These are phyloP conservation scores for Choristoneura rosaceana DNA, from an alignment of 2,888 invertebrate genomes.

Conservation along the genomic window DNA sequence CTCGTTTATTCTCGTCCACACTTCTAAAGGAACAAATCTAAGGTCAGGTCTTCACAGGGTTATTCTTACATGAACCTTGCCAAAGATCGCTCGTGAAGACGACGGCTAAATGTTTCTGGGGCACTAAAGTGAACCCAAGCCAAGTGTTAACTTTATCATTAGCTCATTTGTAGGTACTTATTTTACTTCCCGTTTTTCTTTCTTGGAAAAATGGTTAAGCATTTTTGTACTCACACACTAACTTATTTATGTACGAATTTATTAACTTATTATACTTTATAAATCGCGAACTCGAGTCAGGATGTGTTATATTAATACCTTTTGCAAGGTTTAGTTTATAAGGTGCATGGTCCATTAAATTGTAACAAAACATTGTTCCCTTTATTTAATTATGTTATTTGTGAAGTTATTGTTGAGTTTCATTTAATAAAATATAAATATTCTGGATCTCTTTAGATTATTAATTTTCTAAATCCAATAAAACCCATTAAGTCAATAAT, in stretches of 20 bases:
- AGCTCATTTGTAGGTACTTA: conserved; percentile 49
- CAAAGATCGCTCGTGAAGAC: conserved; percentile 11
- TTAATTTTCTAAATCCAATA: not conserved
- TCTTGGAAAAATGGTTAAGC: conserved; percentile 63
- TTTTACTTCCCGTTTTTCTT: conserved; percentile 70
- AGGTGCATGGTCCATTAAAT: conserved; percentile 63
- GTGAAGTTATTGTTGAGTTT: conserved; percentile 83
- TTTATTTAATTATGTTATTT: conserved; percentile 65
- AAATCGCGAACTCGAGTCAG: conserved; percentile 35
- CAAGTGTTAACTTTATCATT: conserved; percentile 19
- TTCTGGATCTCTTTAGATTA: conserved; percentile 49
- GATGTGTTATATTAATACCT: conserved; percentile 40
- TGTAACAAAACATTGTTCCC: conserved; percentile 62
- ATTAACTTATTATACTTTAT: conserved; percentile 34
- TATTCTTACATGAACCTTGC: conserved; percentile 15
- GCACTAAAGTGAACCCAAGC: conserved; percentile 21
- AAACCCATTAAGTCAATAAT: not conserved
- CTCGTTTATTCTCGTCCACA: conserved; percentile 7
- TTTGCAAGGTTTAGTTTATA: conserved; percentile 52
- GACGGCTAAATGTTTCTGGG: conserved; percentile 17
- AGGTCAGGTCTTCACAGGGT: conserved; percentile 9
- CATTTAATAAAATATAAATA: conserved; percentile 76
- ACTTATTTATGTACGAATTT: conserved; percentile 19
- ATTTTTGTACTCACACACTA: conserved; percentile 58
- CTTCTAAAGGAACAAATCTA: conserved; percentile 8